Base-by-base conservation (phyloP, 2,113 vertebrate genomes). In the Peromyscus californicus region DNA sequence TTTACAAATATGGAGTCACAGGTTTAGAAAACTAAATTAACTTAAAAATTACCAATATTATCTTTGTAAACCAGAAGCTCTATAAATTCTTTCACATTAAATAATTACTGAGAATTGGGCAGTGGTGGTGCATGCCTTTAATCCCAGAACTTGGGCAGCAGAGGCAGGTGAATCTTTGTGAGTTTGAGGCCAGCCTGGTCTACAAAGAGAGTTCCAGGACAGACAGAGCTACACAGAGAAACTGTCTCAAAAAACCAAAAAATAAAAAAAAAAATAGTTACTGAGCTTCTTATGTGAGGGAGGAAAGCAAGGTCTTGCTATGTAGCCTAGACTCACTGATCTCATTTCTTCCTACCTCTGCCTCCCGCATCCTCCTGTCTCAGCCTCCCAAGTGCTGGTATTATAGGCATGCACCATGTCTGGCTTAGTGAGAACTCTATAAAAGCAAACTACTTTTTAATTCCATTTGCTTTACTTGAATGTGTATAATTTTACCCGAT, bases 391-490 rank as follows among this genome's bases (percentile, higher is more conserved):
- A 39, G 7, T 39, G 51, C 86, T 59, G 24, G 24, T 19, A 9
- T 21, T 54, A 42, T 1, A 74, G 24, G 5, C 15, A 42, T 42
- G 24, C 1, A 31, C 15, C 48, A 31, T 16, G 33, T 11, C 29
- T 36, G 51, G 22, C 86, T 26, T 72, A 5, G 19, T 39, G 29
- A 86, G 63, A 6, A 21, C 51, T 72, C 39, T 80, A 51, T 67
- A 83, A 84, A 93, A 96, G 31, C 57, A 86, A 74, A 48, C 33
- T 57, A 94, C n/a, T 76, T 95, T 90, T 94, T 51, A 57, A 89
- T 57, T 93, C 33, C 11, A 89, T 67, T 96, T 96, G 29, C 91
- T 89, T 76, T 82, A 45, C 72, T 31, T 82, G n/a, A 95, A 89
- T 33, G 82, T 94, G 19, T 2, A 48, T 51, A 86, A 84, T 82